A percentile compares a stretch with the other conserved stretches of the same genome.
Conservation (phyloP, 2,113 vertebrate species). For the Anhinga anhinga region DNA sequence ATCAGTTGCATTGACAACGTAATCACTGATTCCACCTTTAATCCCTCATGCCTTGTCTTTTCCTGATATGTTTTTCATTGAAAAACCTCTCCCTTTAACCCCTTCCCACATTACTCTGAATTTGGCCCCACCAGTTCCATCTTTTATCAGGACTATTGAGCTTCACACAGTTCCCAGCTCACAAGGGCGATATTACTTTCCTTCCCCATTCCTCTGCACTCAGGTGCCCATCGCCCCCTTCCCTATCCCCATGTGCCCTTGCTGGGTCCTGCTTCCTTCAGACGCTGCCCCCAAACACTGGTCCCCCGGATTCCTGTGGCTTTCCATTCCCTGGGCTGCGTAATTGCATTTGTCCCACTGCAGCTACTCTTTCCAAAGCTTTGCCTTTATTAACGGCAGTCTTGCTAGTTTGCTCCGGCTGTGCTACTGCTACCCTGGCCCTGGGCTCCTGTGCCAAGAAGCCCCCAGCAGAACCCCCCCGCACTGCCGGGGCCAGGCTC, state of each 20-base stretch:
- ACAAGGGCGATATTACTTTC: no score
- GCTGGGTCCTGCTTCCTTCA: background rate
- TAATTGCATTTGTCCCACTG: background rate
- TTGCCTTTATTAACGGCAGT: background rate
- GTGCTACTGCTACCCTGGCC: background rate
- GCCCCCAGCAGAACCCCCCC: background rate
- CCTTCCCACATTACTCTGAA: background rate
- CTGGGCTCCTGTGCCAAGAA: background rate
- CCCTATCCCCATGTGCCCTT: no score
- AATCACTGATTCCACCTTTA: background rate
- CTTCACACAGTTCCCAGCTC: background rate
- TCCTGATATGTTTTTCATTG: background rate
- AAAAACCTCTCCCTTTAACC: background rate
- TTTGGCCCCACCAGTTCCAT: background rate
- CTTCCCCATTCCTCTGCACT: background rate
- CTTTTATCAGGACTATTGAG: background rate
- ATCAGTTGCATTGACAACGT: no score
- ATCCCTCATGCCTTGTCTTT: background rate
- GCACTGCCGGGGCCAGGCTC: background rate
- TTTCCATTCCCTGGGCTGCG: background rate
- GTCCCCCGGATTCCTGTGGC: accelerated
- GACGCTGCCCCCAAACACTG: background rate
- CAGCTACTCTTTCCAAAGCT: background rate
- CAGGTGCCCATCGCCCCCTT: background rate
- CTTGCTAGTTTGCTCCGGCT: background rate